These are phyloP conservation scores for Pachliopta kotzebuea DNA, from an alignment of 2,888 invertebrate genomes.

Conservation along the genomic window DNA sequence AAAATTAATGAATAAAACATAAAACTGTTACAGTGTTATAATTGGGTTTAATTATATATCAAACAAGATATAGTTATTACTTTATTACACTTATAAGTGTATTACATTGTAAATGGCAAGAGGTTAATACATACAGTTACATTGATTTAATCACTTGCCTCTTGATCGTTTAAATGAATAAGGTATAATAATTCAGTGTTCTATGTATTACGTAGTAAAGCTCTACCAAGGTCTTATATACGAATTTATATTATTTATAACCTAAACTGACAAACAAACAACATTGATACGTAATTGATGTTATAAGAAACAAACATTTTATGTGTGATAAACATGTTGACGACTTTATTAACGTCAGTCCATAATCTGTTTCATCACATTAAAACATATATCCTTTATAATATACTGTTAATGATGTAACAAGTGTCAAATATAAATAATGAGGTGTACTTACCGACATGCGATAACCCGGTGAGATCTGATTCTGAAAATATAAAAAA, in stretches of 20 bases:
- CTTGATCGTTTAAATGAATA: neutral
- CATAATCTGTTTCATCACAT: constrained; percentile 23
- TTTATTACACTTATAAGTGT: neutral
- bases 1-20: constrained; percentile 14
- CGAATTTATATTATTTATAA: too few relatives aligned
- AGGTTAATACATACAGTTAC: neutral
- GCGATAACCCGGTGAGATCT: constrained; percentile 82
- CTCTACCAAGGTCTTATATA: too few relatives aligned
- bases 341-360: constrained; percentile 11
- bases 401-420: neutral
- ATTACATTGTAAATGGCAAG: neutral
- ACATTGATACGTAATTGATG: neutral
- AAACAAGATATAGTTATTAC: neutral
- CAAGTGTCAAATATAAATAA: constrained; percentile 14
- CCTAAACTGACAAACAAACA: neutral
- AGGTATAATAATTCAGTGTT: too few relatives aligned
- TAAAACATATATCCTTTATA: neutral
- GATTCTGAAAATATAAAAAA: constrained; percentile 80
- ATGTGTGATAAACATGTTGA: constrained; percentile 17
- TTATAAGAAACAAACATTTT: constrained; percentile 21
- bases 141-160: neutral
- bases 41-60: neutral
- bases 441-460: constrained; percentile 80
- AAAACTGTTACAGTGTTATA: neutral
- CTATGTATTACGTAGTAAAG: too few relatives aligned